These are phyloP conservation scores for Sycophaga agraensis DNA, from an alignment of 1,140 invertebrate species.

Conservation along the genomic window DNA sequence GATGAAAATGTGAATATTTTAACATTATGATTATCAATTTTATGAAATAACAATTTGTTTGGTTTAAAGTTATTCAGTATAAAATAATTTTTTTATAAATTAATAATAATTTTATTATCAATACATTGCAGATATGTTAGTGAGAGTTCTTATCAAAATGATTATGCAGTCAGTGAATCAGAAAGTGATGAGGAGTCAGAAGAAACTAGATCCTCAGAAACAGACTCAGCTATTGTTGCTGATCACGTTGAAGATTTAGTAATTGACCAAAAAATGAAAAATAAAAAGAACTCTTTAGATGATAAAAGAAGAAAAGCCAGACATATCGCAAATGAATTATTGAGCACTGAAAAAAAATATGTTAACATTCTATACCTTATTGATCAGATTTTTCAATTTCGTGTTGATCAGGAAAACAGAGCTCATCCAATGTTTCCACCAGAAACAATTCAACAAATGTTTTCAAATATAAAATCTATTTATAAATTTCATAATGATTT, in stretches of 20 bases:
- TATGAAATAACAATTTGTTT: no score
- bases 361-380: conserved; percentile 71
- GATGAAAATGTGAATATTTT: no score
- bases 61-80: no score
- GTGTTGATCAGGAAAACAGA: conserved; percentile 56
- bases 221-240: conserved; percentile 39
- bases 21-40: no score
- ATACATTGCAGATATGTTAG: conserved; percentile 42
- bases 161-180: conserved; percentile 52
- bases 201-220: conserved; percentile 46
- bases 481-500: conserved; percentile 69
- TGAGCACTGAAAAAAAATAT: conserved; percentile 71
- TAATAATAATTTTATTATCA: no score
- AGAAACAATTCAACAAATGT: conserved; percentile 51
- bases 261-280: conserved; percentile 32
- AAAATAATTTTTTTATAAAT: no score
- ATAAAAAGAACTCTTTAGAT: conserved; percentile 34
- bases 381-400: conserved; percentile 66
- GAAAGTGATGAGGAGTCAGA: conserved; percentile 56
- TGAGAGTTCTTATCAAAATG: conserved; percentile 42
- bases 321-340: conserved; percentile 69
- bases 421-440: conserved; percentile 57
- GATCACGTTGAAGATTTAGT: conserved; percentile 37
- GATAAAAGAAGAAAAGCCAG: conserved; percentile 54
- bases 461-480: conserved; percentile 60